Evolutionary conservation across 2,113 vertebrate genomes (phyloP).

Genomic region (Eurypyga helias): DNA sequence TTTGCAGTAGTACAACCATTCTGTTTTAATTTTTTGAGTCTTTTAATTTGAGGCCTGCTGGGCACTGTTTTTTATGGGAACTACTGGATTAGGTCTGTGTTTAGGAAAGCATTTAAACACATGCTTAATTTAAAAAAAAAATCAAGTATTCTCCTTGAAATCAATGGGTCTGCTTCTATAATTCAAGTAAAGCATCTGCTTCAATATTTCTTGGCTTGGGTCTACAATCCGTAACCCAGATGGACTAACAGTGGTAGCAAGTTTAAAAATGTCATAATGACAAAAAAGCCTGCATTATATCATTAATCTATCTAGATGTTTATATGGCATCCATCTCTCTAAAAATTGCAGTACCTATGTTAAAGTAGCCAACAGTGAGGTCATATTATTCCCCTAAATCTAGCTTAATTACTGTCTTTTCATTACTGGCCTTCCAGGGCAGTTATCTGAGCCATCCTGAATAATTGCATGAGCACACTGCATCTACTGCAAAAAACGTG

Average conservation of each 20-base stretch:
- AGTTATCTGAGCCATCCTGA: neutral
- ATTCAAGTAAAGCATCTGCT: slow-evolving; percentile 37
- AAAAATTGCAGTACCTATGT: neutral
- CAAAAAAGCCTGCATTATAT: slow-evolving; percentile 20
- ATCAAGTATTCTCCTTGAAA: neutral
- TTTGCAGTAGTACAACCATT: neutral
- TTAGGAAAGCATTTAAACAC: neutral
- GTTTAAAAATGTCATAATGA: slow-evolving; percentile 39
- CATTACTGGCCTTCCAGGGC: neutral
- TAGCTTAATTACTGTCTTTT: neutral
- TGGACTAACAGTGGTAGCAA: slow-evolving; percentile 32
- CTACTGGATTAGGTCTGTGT: neutral
- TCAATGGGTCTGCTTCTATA: neutral
- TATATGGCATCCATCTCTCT: neutral
- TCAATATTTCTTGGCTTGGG: slow-evolving; percentile 9
- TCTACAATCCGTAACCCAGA: slow-evolving; percentile 16
- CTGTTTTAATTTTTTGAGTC: neutral
- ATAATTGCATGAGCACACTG: neutral
- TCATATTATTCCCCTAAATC: neutral
- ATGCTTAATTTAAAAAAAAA: neutral
- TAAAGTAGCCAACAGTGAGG: neutral
- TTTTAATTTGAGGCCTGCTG: neutral
- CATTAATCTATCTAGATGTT: neutral
- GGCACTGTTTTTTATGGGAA: neutral
- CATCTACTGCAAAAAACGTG: neutral